A percentile compares a stretch with the other conserved stretches of the same genome.
phyloP scores from a whole-genome alignment of 2,797 vertebrate species.

The Naso thynnoides region DNA sequence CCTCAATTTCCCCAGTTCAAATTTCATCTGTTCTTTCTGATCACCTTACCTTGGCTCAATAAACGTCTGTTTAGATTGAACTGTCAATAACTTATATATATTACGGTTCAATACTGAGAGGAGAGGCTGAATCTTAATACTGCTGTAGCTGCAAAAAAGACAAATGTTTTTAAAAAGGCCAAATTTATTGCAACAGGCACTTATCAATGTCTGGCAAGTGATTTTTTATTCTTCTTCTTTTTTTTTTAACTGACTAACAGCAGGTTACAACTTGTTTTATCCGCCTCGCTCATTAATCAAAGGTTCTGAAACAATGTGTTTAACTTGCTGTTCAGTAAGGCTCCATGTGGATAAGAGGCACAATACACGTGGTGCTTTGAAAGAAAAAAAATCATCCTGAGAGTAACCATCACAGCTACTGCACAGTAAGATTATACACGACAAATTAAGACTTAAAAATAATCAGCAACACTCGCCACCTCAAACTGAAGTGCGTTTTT shows the following conservation, averaged over 20 bases:
- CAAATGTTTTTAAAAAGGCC: neutral
- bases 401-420: constrained; percentile 31
- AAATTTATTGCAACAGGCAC: neutral
- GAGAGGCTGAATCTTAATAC: constrained; percentile 50
- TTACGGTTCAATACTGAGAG: constrained; percentile 8
- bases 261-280: constrained; percentile 18
- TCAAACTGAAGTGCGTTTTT: constrained; percentile 65
- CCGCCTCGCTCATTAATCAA: neutral
- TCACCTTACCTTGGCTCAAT: neutral
- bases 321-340: constrained; percentile 14
- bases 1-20: too few relatives aligned
- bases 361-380: constrained; percentile 26
- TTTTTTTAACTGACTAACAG: neutral
- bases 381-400: constrained; percentile 25
- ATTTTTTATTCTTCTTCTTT: too few relatives aligned
- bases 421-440: constrained; percentile 24
- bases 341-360: constrained; percentile 15
- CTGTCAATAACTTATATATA: constrained; percentile 36
- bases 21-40: too few relatives aligned
- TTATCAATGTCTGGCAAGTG: constrained; percentile 1
- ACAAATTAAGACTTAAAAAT: constrained; percentile 66
- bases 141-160: constrained; percentile 22
- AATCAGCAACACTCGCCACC: constrained; percentile 37
- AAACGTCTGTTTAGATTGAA: constrained; percentile 14
- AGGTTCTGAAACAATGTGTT: neutral